phyloP scores from a whole-genome alignment of 2,797 vertebrate genomes.

The Hozukius guyotensis region DNA sequence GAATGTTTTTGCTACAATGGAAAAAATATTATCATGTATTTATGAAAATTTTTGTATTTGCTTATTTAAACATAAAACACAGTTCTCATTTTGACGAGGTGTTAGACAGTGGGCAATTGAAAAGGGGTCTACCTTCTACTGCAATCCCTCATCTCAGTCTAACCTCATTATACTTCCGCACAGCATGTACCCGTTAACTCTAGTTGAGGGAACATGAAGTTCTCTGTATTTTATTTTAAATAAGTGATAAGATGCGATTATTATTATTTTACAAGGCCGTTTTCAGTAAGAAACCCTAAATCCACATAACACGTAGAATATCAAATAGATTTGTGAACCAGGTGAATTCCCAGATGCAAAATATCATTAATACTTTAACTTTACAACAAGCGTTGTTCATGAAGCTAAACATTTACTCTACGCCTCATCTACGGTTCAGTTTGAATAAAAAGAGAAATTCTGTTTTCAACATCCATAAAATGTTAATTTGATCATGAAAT shows the following conservation, averaged over 20 bases:
- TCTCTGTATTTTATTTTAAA: constrained; percentile 2
- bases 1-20: too few species aligned
- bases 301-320: not conserved
- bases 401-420: not conserved
- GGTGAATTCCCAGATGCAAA: not conserved
- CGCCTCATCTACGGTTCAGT: not conserved
- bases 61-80: not conserved
- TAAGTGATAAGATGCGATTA: not conserved
- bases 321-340: not conserved
- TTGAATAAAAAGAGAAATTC: not conserved
- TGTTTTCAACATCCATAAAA: not conserved
- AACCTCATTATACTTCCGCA: constrained; percentile 1
- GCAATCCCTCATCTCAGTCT: not conserved
- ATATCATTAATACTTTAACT: not conserved
- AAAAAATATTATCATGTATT: not conserved
- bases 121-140: not conserved
- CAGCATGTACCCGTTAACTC: not conserved
- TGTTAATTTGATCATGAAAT: constrained; percentile 6
- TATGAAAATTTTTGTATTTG: not conserved
- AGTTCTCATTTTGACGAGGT: not conserved
- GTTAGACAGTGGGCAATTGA: not conserved
- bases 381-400: not conserved
- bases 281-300: not conserved
- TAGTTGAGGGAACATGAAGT: not conserved
- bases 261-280: not conserved